Evolutionary conservation across 2,888 invertebrate genomes (phyloP), one percentile per base, ranked within the genome.

Genomic region (Rhyacophila evoluta): DNA sequence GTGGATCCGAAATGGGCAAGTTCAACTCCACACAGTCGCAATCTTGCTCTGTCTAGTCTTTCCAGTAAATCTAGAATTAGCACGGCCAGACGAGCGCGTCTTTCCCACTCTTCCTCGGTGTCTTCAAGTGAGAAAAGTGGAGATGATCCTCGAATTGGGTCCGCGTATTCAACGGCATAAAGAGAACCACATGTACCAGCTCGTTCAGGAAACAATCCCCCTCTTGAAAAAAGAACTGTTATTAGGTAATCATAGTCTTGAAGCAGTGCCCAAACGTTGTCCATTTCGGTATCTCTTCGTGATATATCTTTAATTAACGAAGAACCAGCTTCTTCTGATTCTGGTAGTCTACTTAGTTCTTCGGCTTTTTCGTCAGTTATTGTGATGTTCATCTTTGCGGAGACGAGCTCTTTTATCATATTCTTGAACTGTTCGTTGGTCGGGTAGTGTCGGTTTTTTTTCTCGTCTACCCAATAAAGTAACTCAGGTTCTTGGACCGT

Each of bases 21-120:
- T 85, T 93, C 93, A 0, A 94, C 88, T 86, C 94, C 93, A 85
- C 94, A 94, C 27, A 94, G 86, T 84, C 92, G 89, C 79, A 94
- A 88, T 0, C 92, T 91, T 39, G 87, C 88, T 28, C 86, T 87
- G 67, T 93, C 92, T 70, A 94, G 85, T 80, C 91, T 89, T 72
- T 91, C 89, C 2, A 93, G 84, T 27, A 92, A 87, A 83, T 93
- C 92, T 81, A 94, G 85, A 25, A 94, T 91, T 86, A 91, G 89
- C 8, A 92, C 86, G 0, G 92, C 91, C 8, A 91, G 85, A 83
- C 89, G 90, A 1, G 92, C 85, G 77, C 91, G 85, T 80, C 88
- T 87, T 6, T 89, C 88, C 92, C 92, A 93, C 83, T 91, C 91
- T 75, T 89, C 88, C 78, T 87, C 87, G 72, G 87, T 89, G 74